Conservation (phyloP, 2,113 vertebrate species). For the Catagonus wagneri region DNA sequence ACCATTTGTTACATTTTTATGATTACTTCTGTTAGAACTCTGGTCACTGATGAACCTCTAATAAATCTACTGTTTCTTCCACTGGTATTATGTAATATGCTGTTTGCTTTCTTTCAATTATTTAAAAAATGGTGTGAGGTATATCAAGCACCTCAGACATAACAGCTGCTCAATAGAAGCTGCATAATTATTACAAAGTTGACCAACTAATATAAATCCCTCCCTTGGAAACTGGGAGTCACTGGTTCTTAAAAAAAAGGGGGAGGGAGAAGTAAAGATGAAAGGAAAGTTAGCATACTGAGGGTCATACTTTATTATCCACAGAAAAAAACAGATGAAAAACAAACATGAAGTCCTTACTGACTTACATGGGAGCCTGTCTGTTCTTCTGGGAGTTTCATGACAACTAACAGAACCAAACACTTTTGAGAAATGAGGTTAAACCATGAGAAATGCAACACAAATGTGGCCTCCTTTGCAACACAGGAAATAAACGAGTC, state of each 20-base stretch:
- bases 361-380: slow-evolving; percentile 53
- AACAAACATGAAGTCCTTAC: slow-evolving; percentile 43
- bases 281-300: background rate
- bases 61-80: background rate
- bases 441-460: slow-evolving; percentile 46
- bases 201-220: background rate
- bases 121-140: background rate
- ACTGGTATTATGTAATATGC: background rate
- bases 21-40: background rate
- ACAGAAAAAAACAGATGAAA: slow-evolving; percentile 60
- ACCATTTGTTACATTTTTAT: background rate
- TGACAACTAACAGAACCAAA: slow-evolving; percentile 22
- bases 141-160: background rate
- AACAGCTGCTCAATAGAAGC: background rate
- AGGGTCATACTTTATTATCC: background rate
- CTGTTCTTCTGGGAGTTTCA: slow-evolving; percentile 44
- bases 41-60: background rate
- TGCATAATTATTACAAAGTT: background rate
- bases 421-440: slow-evolving; percentile 56
- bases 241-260: background rate
- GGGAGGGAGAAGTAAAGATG: background rate
- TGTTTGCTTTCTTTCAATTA: background rate
- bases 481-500: slow-evolving; percentile 63
- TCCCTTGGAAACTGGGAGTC: background rate
- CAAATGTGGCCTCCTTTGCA: slow-evolving; percentile 53